Evolutionary conservation across 1,140 invertebrate genomes (phyloP).

Genomic region (Conus betulinus): DNA sequence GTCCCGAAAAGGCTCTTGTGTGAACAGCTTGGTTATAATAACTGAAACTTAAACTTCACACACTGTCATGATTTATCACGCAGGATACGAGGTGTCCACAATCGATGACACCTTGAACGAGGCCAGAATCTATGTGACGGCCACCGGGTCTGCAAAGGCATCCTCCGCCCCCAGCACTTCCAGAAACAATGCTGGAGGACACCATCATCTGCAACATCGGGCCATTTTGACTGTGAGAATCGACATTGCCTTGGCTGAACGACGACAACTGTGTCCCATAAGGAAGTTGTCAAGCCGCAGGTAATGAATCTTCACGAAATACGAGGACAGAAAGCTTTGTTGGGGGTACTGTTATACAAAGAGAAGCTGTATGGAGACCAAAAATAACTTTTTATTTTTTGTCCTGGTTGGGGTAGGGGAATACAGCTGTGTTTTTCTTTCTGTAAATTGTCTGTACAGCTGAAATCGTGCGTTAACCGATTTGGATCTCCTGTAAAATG

Average conservation of each 20-base stretch:
- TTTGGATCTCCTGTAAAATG: no score
- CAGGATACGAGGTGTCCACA: constrained; percentile 89
- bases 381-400: no score
- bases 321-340: no score
- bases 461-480: no score
- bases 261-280: constrained; percentile 91
- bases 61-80: constrained; percentile 9
- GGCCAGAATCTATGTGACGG: constrained; percentile 98
- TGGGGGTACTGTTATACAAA: no score
- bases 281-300: constrained; percentile 98
- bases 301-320: constrained; percentile 67
- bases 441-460: no score
- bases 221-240: constrained; percentile 99
- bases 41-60: background rate
- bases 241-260: constrained; percentile 97
- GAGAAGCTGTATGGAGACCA: no score
- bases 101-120: constrained; percentile 95
- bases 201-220: constrained; percentile 99
- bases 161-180: constrained; percentile 93
- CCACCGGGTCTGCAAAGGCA: constrained; percentile 97
- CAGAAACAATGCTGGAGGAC: constrained; percentile 95
- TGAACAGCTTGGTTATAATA: background rate
- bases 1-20: no score
- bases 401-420: no score
- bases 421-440: no score